A percentile compares a stretch with the other conserved stretches of the same genome.
Conservation (phyloP, 1,140 invertebrate genomes). For the Tetramorium parvispinum region DNA sequence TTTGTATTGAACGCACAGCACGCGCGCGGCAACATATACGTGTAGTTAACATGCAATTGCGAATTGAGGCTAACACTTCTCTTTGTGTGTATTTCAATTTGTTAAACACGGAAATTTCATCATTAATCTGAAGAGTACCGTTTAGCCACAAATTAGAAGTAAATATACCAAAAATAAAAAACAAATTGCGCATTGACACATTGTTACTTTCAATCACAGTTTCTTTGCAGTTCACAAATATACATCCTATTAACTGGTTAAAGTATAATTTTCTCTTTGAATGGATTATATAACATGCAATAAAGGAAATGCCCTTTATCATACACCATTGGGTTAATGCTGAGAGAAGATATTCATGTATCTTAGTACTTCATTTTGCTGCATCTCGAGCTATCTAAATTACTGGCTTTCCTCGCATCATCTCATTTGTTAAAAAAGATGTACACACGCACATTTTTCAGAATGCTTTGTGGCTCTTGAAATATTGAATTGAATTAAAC, state of each 20-base stretch:
- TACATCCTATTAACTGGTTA: conserved; percentile 38
- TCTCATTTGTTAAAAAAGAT: conserved; percentile 18
- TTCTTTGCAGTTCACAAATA: conserved; percentile 35
- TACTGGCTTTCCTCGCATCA: background rate
- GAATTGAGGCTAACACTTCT: conserved; percentile 43
- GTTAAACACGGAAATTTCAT: conserved; percentile 50
- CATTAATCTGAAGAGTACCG: conserved; percentile 28
- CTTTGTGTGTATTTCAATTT: conserved; percentile 46
- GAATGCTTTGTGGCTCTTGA: background rate
- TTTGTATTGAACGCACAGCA: conserved; percentile 40
- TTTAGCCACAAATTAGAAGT: conserved; percentile 31
- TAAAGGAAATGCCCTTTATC: conserved; percentile 59
- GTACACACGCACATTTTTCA: background rate
- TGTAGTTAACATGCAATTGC: conserved; percentile 55
- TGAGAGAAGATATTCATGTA: conserved; percentile 39
- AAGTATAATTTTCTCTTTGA: conserved; percentile 60
- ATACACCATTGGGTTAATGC: conserved; percentile 56
- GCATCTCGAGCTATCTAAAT: background rate
- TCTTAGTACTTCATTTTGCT: conserved; percentile 49
- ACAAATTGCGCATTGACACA: conserved; percentile 48
- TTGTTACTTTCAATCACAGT: conserved; percentile 57
- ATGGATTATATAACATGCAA: conserved; percentile 54
- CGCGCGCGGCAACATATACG: conserved; percentile 40
- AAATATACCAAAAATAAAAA: background rate
- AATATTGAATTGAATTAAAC: background rate